These are phyloP conservation scores for Boloria selene DNA, from an alignment of 2,888 invertebrate species.

Conservation along the genomic window DNA sequence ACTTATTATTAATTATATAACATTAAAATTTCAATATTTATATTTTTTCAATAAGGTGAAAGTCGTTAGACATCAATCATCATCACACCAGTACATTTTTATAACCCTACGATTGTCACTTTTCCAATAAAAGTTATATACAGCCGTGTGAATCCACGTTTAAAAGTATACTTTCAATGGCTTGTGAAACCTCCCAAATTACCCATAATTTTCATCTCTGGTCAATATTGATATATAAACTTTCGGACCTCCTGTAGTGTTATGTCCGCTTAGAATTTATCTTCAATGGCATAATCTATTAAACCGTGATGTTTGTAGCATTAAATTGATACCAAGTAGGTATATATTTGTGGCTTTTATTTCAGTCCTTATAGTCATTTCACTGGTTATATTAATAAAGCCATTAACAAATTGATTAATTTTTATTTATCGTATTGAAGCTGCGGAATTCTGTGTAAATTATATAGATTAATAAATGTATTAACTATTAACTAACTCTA, in stretches of 20 bases:
- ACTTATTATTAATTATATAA: too few relatives aligned
- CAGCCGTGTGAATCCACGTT: slow-evolving; percentile 14
- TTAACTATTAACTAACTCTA: too few relatives aligned
- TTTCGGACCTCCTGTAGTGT: slow-evolving; percentile 61
- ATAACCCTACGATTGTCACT: background rate
- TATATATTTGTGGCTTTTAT: slow-evolving; percentile 17
- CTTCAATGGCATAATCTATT: slow-evolving; percentile 49
- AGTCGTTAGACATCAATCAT: slow-evolving; percentile 11
- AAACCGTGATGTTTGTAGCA: slow-evolving; percentile 58
- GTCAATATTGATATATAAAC: slow-evolving; percentile 60
- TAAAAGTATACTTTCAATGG: slow-evolving; percentile 44
- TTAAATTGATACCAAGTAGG: slow-evolving; percentile 47
- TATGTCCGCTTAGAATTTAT: slow-evolving; percentile 47
- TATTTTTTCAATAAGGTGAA: background rate
- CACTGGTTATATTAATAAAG: background rate
- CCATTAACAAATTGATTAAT: background rate
- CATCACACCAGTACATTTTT: slow-evolving; percentile 6
- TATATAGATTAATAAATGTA: background rate
- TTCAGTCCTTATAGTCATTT: background rate
- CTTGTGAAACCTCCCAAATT: slow-evolving; percentile 59
- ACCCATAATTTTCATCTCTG: slow-evolving; percentile 54
- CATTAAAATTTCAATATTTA: background rate
- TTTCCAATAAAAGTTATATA: slow-evolving; percentile 6
- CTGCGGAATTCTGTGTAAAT: too few relatives aligned
- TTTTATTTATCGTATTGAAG: background rate